Conservation (phyloP, 1,140 invertebrate species). For the Asbolus verrucosus region DNA sequence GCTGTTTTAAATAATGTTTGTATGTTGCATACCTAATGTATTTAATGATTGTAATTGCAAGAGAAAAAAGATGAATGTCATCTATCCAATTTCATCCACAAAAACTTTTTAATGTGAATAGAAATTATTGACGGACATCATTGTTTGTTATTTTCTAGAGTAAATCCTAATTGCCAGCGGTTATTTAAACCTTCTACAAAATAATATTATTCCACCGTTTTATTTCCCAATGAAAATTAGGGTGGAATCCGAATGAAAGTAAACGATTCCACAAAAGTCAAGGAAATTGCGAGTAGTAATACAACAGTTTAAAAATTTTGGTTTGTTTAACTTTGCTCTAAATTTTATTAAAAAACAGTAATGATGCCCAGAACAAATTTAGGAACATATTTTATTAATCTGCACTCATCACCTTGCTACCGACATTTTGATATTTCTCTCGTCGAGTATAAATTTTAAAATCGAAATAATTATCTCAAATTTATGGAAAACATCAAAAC, state of each 20-base stretch:
- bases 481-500: too few relatives aligned
- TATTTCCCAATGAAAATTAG: conserved; percentile 29
- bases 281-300: conserved; percentile 11
- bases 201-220: conserved; percentile 32
- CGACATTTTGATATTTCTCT: too few relatives aligned
- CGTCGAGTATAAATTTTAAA: too few relatives aligned
- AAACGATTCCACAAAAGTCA: conserved; percentile 13
- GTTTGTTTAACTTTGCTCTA: background rate
- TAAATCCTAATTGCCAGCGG: conserved; percentile 14
- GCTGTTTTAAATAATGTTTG: too few relatives aligned
- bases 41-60: too few relatives aligned
- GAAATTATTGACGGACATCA: background rate
- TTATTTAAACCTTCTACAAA: conserved; percentile 35
- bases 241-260: conserved; percentile 5
- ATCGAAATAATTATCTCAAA: too few relatives aligned
- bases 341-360: too few relatives aligned
- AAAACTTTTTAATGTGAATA: background rate
- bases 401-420: too few relatives aligned
- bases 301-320: background rate
- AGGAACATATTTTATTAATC: too few relatives aligned
- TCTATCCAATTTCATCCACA: background rate
- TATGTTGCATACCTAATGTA: too few relatives aligned
- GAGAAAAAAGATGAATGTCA: too few relatives aligned
- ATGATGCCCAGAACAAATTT: too few relatives aligned
- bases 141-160: conserved; percentile 12